phyloP scores from a whole-genome alignment of 2,113 vertebrate species.

The Corynorhinus townsendii region DNA sequence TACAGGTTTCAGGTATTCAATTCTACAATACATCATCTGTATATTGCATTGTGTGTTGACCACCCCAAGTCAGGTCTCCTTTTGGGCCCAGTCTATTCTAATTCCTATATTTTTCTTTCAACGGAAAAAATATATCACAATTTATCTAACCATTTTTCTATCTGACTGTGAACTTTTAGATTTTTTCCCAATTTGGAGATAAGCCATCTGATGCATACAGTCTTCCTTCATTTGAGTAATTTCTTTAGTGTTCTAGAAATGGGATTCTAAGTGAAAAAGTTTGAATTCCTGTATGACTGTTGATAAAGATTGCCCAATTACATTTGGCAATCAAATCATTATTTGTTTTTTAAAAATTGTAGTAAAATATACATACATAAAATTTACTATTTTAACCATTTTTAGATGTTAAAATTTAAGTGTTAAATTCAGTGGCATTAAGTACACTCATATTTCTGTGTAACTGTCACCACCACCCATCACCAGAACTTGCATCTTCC shows the following conservation, averaged over 20 bases:
- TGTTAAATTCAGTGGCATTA: not conserved
- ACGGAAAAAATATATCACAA: not conserved
- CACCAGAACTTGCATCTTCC: not conserved
- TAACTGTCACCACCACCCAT: not conserved
- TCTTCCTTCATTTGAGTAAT: not conserved
- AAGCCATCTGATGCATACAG: not conserved
- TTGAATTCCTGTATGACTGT: not conserved
- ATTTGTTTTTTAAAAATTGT: not conserved
- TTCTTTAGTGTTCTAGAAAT: slow-evolving; percentile 25
- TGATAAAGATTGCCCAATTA: not conserved
- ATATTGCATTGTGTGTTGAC: too few relatives aligned
- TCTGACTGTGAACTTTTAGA: not conserved
- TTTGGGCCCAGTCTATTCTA: not conserved
- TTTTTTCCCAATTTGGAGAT: slow-evolving; percentile 15
- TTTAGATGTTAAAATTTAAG: not conserved
- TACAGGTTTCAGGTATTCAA: too few relatives aligned
- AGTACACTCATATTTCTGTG: not conserved
- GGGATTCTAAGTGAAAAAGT: not conserved
- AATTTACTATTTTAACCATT: not conserved
- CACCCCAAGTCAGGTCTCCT: too few relatives aligned
- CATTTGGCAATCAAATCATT: not conserved
- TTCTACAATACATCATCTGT: too few relatives aligned
- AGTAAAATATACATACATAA: not conserved
- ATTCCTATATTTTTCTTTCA: not conserved
- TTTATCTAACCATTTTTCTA: not conserved